phyloP scores from a whole-genome alignment of 2,113 vertebrate genomes.

The Dipodomys spectabilis region DNA sequence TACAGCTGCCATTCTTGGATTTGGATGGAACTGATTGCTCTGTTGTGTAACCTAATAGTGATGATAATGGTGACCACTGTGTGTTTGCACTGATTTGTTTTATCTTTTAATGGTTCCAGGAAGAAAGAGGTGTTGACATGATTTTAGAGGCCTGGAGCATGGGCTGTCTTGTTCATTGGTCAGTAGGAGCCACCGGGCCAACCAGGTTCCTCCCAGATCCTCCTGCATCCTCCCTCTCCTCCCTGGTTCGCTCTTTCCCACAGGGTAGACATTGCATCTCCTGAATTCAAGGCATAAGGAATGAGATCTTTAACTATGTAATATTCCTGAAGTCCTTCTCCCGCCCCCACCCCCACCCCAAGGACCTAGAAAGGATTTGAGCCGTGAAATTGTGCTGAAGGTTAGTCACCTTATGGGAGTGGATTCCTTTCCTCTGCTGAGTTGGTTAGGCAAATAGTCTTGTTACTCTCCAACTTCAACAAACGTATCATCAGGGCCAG shows the following conservation, averaged over 20 bases:
- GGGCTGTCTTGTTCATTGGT: background rate
- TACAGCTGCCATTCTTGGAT: background rate
- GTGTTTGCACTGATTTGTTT: background rate
- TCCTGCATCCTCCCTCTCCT: background rate
- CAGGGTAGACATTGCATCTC: background rate
- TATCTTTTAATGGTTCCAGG: background rate
- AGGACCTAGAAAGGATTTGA: background rate
- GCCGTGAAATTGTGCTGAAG: background rate
- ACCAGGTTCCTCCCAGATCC: background rate
- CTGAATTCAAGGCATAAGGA: background rate
- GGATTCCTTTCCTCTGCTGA: background rate
- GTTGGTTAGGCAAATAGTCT: constrained; percentile 33
- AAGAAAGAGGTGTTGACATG: background rate
- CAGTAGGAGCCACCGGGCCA: background rate
- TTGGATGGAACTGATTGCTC: background rate
- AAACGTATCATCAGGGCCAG: background rate
- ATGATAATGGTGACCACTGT: background rate
- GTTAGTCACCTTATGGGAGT: background rate
- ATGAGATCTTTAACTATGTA: no score
- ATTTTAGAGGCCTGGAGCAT: background rate
- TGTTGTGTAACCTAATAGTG: constrained; percentile 15
- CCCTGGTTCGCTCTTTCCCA: background rate
- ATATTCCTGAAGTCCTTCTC: no score
- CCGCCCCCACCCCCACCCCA: background rate
- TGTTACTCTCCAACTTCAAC: background rate